phyloP scores from a whole-genome alignment of 2,797 vertebrate genomes.

The Gila robusta region DNA sequence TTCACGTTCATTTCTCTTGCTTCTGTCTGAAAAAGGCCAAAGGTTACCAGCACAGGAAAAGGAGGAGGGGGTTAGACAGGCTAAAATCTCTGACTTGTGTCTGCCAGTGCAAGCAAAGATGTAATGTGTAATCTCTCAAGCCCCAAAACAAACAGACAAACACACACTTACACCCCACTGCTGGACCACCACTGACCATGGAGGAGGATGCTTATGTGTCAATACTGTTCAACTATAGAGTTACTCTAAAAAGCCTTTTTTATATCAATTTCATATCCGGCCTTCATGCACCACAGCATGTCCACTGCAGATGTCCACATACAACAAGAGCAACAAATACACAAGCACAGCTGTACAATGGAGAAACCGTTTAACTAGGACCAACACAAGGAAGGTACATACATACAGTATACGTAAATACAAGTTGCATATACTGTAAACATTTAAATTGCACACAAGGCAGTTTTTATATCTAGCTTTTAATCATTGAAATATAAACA shows the following conservation, averaged over 20 bases:
- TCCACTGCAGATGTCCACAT: background rate
- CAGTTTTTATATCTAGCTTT: background rate
- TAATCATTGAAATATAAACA: background rate
- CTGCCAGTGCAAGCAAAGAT: constrained; percentile 33
- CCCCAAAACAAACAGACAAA: constrained; percentile 44
- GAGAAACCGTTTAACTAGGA: background rate
- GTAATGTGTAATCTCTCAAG: constrained; percentile 25
- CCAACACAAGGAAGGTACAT: background rate
- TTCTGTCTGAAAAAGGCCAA: constrained; percentile 57
- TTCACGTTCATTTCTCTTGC: constrained; percentile 66
- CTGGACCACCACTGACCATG: constrained; percentile 40
- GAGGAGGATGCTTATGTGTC: background rate
- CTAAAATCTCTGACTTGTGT: constrained; percentile 42
- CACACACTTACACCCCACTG: constrained; percentile 3
- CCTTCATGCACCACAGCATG: background rate
- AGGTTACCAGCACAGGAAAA: constrained; percentile 55
- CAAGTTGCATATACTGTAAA: background rate
- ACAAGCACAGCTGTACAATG: constrained; percentile 1
- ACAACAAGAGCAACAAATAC: background rate
- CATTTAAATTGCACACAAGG: background rate
- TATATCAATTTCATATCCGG: background rate
- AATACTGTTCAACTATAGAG: background rate
- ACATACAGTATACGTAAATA: background rate
- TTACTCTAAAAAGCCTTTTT: background rate
- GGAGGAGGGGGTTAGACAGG: background rate